Evolutionary conservation across 2,797 vertebrate genomes (phyloP).

Genomic region (Scyliorhinus canicula): DNA sequence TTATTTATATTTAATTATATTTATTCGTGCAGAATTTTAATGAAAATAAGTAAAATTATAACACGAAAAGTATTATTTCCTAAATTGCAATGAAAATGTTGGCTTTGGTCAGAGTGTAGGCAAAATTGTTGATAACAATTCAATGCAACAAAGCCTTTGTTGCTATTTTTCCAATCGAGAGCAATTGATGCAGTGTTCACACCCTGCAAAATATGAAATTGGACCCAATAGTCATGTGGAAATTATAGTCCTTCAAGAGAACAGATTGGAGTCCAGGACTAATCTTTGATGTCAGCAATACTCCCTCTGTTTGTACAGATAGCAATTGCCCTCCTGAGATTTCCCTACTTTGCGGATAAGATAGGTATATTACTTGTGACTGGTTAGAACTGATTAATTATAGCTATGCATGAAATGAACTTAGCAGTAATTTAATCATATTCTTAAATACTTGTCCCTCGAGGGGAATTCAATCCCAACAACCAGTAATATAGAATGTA

Average conservation of each 20-base stretch:
- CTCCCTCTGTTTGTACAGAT: not conserved
- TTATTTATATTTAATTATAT: not conserved
- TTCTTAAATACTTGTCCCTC: constrained; percentile 16
- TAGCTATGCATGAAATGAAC: constrained; percentile 29
- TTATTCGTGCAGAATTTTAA: not conserved
- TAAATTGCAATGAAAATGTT: not conserved
- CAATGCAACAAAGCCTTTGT: not conserved
- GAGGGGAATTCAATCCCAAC: not conserved
- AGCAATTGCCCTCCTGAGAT: not conserved
- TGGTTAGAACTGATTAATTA: constrained; percentile 30
- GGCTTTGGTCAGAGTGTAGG: not conserved
- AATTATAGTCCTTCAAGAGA: not conserved
- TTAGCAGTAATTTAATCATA: constrained; percentile 32
- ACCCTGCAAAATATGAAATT: not conserved
- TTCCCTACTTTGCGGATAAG: not conserved
- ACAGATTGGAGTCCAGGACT: not conserved
- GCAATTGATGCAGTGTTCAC: not conserved
- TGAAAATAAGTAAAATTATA: not conserved
- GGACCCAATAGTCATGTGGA: not conserved
- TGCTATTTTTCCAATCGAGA: not conserved
- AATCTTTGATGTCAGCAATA: constrained; percentile 3
- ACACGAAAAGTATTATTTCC: not conserved
- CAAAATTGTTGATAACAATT: not conserved
- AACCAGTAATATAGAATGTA: not conserved
- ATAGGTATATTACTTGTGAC: not conserved